Conservation (phyloP, 2,888 invertebrate genomes). For the Ashinkailepas kermadecensis region DNA sequence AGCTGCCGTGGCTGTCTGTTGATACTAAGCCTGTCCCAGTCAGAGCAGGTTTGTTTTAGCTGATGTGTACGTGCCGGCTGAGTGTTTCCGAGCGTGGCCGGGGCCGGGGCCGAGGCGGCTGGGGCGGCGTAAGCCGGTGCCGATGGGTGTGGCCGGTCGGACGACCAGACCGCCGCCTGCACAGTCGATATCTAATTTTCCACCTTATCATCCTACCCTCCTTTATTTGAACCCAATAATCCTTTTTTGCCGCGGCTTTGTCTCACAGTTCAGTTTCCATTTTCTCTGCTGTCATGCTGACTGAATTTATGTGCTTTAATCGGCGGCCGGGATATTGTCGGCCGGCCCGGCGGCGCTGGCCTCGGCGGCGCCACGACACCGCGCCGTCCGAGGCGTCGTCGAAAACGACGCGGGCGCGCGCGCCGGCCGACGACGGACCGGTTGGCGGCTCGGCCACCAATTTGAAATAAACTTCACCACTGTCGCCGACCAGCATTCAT, state of each 20-base stretch:
- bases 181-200: slow-evolving; percentile 16
- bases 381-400: not conserved
- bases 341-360: not conserved
- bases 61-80: not conserved
- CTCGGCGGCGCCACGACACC: not conserved
- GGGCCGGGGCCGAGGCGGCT: not conserved
- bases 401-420: not conserved
- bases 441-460: not conserved
- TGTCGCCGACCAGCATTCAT: not conserved
- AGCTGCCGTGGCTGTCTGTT: not conserved
- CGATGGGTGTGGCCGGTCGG: not conserved
- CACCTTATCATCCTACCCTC: slow-evolving; percentile 20
- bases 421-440: not conserved
- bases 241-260: slow-evolving; percentile 21
- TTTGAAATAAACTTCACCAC: slow-evolving; percentile 3
- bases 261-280: slow-evolving; percentile 23
- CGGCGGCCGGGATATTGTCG: slow-evolving; percentile 10
- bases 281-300: slow-evolving; percentile 20
- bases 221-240: slow-evolving; percentile 22
- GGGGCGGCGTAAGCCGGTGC: not conserved
- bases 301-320: slow-evolving; percentile 21
- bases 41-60: not conserved
- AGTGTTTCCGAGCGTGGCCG: too few relatives aligned
- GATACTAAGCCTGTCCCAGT: not conserved
- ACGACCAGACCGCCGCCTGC: not conserved